Evolutionary conservation across 2,113 vertebrate species (phyloP), one percentile per base, ranked within the genome.

Genomic region (Sciurus niger): DNA sequence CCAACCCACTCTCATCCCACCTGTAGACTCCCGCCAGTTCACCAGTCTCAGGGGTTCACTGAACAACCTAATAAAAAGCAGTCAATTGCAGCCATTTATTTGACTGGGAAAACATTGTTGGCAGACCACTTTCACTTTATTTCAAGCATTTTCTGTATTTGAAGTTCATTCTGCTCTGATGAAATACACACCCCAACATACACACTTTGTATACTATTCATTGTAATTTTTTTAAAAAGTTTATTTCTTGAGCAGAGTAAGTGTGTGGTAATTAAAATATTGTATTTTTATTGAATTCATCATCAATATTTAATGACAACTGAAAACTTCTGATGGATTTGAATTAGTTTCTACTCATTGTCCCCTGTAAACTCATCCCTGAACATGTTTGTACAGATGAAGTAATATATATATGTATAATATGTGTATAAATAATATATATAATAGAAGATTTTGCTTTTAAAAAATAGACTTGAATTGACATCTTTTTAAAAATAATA

Each of bases 61-160:
- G 93, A 95, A 98, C 96, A 83, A 83, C 58, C 65, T 67, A 10
- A 83, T 22, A 70, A 67, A 90, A 93, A 74, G 4, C n/a, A 92
- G 73, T 82, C 92, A 97, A 72, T 5, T 34, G 1, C 70, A 93
- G 51, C 17, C 93, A 96, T 91, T 97, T 97, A 95, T 97, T 96
- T 94, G 97, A 96, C 65, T 96, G 98, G 95, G 77, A 98, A 97
- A 97, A 68, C n/a, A 89, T 94, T 96, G 18, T 94, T 97, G 78
- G 94, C 55, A 97, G 37, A 82, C 12, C 34, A 18, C 90, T 96
- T 97, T 84, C 13, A 95, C 37, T 98, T 97, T 85, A 3, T 76
- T 91, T 88, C 37, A 86, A 96, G 17, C 68, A 92, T 91, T 34
- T 97, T 94, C 77, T 96, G 6, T 8, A 92, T 28, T 78, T 92